Percentiles rank a stretch among this genome's conserved stretches.
Conservation (phyloP, 2,113 vertebrate genomes). For the Microtus montanus region DNA sequence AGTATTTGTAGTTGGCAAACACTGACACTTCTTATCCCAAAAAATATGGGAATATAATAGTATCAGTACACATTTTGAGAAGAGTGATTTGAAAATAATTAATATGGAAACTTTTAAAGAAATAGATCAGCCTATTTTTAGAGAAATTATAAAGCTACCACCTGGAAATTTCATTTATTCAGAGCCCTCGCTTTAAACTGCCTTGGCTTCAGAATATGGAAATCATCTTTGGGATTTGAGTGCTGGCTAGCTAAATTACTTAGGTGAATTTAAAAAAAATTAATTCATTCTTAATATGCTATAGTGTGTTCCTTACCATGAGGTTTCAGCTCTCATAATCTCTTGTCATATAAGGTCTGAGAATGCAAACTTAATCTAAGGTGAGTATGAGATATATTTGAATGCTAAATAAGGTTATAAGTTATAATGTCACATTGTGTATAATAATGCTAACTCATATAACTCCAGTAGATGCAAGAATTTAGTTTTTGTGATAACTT, state of each 20-base stretch:
- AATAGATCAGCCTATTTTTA: neutral
- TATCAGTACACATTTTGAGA: neutral
- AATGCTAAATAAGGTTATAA: neutral
- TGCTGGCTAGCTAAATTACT: constrained; percentile 21
- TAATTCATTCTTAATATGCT: neutral
- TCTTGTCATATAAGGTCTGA: neutral
- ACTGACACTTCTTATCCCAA: neutral
- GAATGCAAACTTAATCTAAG: neutral
- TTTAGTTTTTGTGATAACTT: neutral
- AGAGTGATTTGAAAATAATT: neutral
- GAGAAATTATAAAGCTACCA: constrained; percentile 4
- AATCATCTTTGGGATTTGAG: constrained; percentile 10
- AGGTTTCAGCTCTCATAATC: neutral
- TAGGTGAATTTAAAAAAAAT: neutral
- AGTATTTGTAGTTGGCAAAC: neutral
- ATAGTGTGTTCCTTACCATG: neutral
- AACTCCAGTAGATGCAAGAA: neutral
- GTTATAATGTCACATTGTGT: neutral
- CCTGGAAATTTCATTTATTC: constrained; percentile 35
- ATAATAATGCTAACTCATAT: neutral
- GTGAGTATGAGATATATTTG: neutral
- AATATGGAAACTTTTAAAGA: neutral
- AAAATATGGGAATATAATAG: neutral
- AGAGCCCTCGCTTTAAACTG: neutral
- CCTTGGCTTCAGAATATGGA: constrained; percentile 23